Base-by-base conservation (phyloP, 2,113 vertebrate genomes). In the Microcebus tavaratra region DNA sequence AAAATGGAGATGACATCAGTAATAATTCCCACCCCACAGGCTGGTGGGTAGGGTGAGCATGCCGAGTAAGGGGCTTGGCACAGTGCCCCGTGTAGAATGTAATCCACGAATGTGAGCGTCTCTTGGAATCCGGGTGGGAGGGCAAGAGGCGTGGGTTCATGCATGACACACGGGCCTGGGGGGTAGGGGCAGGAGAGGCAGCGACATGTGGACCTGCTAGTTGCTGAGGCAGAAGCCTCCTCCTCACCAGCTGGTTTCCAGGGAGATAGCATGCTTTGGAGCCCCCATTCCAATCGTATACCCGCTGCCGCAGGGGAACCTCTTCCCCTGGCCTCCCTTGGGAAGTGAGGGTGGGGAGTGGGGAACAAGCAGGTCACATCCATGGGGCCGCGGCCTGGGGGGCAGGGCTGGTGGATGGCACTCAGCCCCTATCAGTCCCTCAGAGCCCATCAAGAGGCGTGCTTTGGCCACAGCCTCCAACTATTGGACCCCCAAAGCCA, bases 201-300 rank as follows among this genome's bases (percentile, higher is more conserved):
- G 84, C 0, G 89, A 84, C 76, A n/a, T 1, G 48, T 10, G 65
- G 91, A 75, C 72, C 39, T 45, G 34, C 34, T 96, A 29, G 76
- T 65, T 85, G 55, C 72, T 42, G 48, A 80, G 80, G 57, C 67
- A 96, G 79, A 81, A n/a, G 75, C 80, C 73, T 76, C 89, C 90
- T 91, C 89, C 63, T 95, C 92, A 95, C 79, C 90, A 92, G 83
- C 92, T 96, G 92, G 90, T 65, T 94, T 45, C 65, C 1, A 2
- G 65, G 78, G 95, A 96, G 65, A 68, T 4, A 68, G 82, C 14
- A 31, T 70, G 79, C 59, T 63, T 82, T 68, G 12, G 39, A 73
- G 18, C 31, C 79, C 48, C 88, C 82, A 27, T 42, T 94, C 45
- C 31, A 45, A 12, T 65, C 25, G 65, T 68, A 55, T 2, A 55